Evolutionary conservation across 2,797 vertebrate species (phyloP), one percentile per base, ranked within the genome.

Genomic region (Vespertilio murinus): DNA sequence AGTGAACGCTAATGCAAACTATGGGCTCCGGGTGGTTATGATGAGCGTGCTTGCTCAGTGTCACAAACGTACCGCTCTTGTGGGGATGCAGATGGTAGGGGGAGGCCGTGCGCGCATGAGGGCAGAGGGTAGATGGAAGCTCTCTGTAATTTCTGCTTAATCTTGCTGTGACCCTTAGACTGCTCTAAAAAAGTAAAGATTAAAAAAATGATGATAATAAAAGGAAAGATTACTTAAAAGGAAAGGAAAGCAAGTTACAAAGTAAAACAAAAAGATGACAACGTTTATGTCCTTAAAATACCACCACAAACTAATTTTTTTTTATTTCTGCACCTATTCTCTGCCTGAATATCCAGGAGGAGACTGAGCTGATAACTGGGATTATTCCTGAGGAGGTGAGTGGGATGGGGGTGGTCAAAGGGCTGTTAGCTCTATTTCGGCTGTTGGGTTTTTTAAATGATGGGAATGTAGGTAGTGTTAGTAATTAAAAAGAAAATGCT

Each of bases 401-500:
- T 38, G 45, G 52, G 25, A 52, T 22, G 7, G 3, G 16, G 25
- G 22, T 73, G 28, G 14, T 45, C 47, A 80, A 71, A 23, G 3
- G 4, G 10, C 33, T 59, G 14, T 79, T 45, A 74, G 65, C 4
- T 80, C 91, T 45, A 16, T 10, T 11, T 47, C 42, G 42, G 9
- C 10, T 77, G 9, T 42, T 69, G 59, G 22, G 8, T 49, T 35
- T 33, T 54, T 4, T 20, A 4, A 64, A 75, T 64, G n/a, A 49
- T 67, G 23, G 16, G 3, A 78, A 69, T 90, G 25, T 69, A n/a
- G 40, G 2, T 49, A 84, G 28, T 75, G 28, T 79, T 59, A 69
- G 5, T 79, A 80, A 88, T 56, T 69, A 96, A 88, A 94, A 93
- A 73, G 67, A 77, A 90, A 71, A 88, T 20, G 17, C 1, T 2